Percentiles rank a stretch among this genome's conserved stretches.
Conservation (phyloP, 2,797 vertebrate species). For the Falco concolor region DNA sequence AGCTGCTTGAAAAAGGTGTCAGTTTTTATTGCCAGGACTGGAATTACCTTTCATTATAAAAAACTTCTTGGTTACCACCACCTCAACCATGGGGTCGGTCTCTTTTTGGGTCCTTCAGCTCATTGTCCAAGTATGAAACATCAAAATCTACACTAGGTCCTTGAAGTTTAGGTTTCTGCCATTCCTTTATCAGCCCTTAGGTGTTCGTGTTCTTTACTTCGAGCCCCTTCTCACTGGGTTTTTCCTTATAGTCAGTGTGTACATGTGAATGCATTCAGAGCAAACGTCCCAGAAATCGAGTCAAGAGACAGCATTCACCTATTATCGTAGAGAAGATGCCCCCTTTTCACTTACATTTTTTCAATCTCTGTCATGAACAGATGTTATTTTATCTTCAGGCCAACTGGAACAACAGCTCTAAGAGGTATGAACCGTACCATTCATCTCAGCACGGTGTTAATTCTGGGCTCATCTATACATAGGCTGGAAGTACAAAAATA, state of each 20-base stretch:
- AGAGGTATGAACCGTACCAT: not conserved
- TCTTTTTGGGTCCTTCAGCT: not conserved
- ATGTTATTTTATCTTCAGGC: not conserved
- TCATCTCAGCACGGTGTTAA: not conserved
- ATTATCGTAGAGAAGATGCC: not conserved
- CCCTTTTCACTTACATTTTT: not conserved
- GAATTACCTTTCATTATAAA: not conserved
- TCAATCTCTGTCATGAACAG: not conserved
- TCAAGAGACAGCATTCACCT: not conserved
- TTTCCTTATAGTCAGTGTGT: not conserved
- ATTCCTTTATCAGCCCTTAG: not conserved
- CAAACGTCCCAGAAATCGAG: not conserved
- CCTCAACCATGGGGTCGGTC: not conserved
- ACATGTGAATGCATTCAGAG: not conserved
- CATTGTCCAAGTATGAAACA: not conserved
- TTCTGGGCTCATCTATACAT: not conserved
- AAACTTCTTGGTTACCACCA: rapidly evolving
- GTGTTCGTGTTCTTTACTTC: not conserved
- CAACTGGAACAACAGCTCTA: not conserved
- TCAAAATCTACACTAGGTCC: not conserved
- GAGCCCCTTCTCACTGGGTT: not conserved
- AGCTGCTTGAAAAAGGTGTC: not conserved
- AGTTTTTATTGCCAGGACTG: not conserved
- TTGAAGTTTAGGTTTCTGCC: not conserved
- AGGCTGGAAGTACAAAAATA: not conserved